Evolutionary conservation across 1,140 invertebrate species (phyloP), one percentile per base, ranked within the genome.

Genomic region (Asobara japonica): DNA sequence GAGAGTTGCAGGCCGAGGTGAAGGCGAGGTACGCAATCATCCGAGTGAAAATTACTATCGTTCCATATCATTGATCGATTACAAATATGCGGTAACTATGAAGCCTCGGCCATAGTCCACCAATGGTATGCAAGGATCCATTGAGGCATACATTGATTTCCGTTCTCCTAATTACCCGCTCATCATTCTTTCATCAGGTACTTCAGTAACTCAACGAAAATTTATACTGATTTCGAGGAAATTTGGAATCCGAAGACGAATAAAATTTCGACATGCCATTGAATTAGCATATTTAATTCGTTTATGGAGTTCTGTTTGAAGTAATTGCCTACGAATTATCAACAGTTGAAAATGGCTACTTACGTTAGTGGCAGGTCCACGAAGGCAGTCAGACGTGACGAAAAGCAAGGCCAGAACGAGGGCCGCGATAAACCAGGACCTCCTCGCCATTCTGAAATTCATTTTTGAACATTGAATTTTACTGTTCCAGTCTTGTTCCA

Each of bases 401-500:
- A 82, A 81, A 27, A 85, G 56, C 70, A 85, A 74, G 71, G 83
- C 67, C 76, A 81, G 68, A 56, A 84, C 77, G 65, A 83, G 74
- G 29, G 76, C 77, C 71, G 70, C 65, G 74, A 76, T 76, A 67
- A 78, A 77, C 67, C 75, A 80, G 79, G 79, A 77, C 73, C 82
- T 80, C 78, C 82, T 73, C 78, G 64, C 78, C 84, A 86, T 86
- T 83, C 84, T 86, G 78, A 13, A 74, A 45, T 18, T 69, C 73
- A 60, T 61, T n/a, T n/a, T n/a, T 20, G 13, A 67, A 73, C 38
- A 66, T 66, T 68, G 29, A 66, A 51, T 70, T 25, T 36, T 29
- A 65, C 2, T 1, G 16, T 62, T 16, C 31, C 13, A 16, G 5
- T 31, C 18, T 13, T 2, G n/a, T 45, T 45, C 18, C 41, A 45